Conservation (phyloP, 2,113 vertebrate species). For the Hyperopisus bebe region DNA sequence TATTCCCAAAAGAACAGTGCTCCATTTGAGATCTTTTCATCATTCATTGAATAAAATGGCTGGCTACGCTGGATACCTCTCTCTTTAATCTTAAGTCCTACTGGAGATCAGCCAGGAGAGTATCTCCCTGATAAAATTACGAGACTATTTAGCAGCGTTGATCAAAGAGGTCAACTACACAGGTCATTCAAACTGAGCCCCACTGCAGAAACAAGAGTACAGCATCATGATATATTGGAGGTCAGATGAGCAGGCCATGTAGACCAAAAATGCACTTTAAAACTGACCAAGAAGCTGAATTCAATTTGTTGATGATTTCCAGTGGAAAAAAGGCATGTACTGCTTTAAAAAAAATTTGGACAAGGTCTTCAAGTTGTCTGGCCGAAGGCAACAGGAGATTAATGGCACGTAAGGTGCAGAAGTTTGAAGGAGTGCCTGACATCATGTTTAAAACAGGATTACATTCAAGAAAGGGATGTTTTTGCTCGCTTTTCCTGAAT, state of each 20-base stretch:
- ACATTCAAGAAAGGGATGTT: conserved; percentile 42
- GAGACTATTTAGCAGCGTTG: conserved; percentile 45
- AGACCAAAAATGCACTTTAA: conserved; percentile 3
- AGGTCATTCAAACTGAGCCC: conserved; percentile 27
- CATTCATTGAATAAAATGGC: not conserved
- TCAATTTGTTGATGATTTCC: not conserved
- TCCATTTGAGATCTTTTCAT: not conserved
- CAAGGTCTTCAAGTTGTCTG: not conserved
- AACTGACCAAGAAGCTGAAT: conserved; percentile 6
- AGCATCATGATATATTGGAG: conserved; percentile 7
- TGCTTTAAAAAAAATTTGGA: not conserved
- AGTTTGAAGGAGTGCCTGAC: conserved; percentile 56
- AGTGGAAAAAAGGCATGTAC: not conserved
- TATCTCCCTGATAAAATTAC: conserved; percentile 4
- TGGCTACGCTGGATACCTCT: not conserved
- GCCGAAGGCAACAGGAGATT: conserved; percentile 53
- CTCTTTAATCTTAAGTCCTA: not conserved
- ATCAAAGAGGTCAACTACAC: conserved; percentile 32
- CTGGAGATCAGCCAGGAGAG: not conserved
- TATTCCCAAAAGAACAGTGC: conserved; percentile 1
- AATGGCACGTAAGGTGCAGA: conserved; percentile 53
- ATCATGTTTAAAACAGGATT: not conserved
- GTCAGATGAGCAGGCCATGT: conserved; percentile 1
- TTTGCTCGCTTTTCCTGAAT: conserved; percentile 74
- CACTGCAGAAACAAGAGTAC: conserved; percentile 7